These are phyloP conservation scores for Anhinga anhinga DNA, from an alignment of 2,113 vertebrate genomes.

Conservation along the genomic window DNA sequence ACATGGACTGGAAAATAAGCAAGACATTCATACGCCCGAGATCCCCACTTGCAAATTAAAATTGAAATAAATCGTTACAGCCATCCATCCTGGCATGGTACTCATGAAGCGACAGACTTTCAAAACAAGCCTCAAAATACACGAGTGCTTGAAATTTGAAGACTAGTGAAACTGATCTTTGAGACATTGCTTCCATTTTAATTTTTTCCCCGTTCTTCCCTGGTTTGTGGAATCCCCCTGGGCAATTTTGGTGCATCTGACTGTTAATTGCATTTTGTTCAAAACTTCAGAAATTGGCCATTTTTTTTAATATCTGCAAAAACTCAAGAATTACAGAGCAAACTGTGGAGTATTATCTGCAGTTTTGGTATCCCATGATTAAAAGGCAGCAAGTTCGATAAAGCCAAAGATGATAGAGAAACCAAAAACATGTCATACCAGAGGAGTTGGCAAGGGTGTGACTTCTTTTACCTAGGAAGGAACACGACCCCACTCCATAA, in stretches of 20 bases:
- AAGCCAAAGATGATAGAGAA: background rate
- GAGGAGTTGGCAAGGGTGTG: background rate
- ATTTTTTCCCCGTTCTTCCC: background rate
- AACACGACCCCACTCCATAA: background rate
- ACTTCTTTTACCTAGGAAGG: background rate
- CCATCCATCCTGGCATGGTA: background rate
- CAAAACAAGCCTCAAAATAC: background rate
- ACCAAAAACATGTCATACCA: accelerated
- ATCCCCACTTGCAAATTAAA: background rate
- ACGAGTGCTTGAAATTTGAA: background rate
- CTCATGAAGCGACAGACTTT: background rate
- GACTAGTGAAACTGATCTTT: background rate
- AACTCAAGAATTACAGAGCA: background rate
- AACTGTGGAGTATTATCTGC: background rate
- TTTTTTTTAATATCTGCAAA: background rate
- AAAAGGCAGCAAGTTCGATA: background rate
- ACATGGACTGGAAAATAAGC: background rate
- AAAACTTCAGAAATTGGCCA: accelerated
- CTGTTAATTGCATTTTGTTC: background rate
- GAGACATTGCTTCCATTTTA: background rate
- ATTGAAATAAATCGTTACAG: background rate
- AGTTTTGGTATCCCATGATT: background rate
- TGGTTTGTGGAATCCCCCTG: background rate
- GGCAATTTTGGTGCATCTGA: background rate
- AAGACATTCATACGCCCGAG: background rate